These are phyloP conservation scores for Macrobrachium nipponense DNA, from an alignment of 1,140 invertebrate species.

Conservation along the genomic window DNA sequence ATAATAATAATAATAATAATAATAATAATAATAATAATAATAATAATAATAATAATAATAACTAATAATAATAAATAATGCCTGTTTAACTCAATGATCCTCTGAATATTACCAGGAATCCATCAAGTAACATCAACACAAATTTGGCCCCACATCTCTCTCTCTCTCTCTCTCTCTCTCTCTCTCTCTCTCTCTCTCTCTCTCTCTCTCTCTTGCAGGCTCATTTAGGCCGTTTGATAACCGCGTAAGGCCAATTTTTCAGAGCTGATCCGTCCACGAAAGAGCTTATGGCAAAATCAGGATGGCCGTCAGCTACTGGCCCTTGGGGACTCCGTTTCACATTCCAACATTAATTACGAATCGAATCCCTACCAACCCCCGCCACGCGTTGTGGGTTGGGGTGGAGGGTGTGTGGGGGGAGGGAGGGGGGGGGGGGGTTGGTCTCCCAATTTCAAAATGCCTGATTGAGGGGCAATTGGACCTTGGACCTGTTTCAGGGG, in stretches of 20 bases:
- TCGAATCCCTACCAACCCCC: no score
- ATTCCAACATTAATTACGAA: neutral
- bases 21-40: neutral
- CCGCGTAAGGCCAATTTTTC: neutral
- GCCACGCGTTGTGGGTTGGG: no score
- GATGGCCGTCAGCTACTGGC: neutral
- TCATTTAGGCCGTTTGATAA: no score
- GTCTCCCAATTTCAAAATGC: neutral
- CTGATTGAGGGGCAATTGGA: neutral
- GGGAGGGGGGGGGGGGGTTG: neutral
- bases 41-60: neutral
- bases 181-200: slow-evolving; percentile 26
- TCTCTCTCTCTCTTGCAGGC: slow-evolving; percentile 2
- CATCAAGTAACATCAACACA: no score
- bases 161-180: neutral
- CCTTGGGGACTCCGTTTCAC: neutral
- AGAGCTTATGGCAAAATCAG: neutral
- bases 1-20: no score
- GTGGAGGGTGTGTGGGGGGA: no score
- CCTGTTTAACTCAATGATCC: neutral
- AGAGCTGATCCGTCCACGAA: neutral
- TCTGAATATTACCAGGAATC: neutral
- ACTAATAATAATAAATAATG: neutral
- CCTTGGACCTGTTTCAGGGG: neutral
- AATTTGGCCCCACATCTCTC: no score